These are phyloP conservation scores for Sebastiscus tertius DNA, from an alignment of 2,797 vertebrate genomes.

Conservation along the genomic window DNA sequence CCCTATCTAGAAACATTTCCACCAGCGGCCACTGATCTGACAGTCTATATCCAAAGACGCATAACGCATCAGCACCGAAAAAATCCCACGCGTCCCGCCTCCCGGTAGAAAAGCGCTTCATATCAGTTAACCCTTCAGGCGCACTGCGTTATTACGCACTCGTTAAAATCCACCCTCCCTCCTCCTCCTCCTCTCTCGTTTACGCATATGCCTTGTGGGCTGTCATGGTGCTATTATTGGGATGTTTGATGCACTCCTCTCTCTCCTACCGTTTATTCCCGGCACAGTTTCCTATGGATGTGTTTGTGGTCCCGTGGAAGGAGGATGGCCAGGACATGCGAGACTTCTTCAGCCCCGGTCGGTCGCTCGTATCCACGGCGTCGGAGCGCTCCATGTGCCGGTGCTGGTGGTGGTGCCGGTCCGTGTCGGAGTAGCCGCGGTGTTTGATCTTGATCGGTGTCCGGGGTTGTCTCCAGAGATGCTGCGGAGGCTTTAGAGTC, in stretches of 20 bases:
- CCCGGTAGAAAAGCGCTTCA: slow-evolving; percentile 72
- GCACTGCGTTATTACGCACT: slow-evolving; percentile 71
- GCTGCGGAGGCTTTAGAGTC: slow-evolving; percentile 91
- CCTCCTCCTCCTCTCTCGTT: slow-evolving; percentile 33
- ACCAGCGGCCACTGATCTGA: slow-evolving; percentile 53
- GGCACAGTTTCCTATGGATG: slow-evolving; percentile 84
- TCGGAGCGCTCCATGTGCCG: slow-evolving; percentile 94
- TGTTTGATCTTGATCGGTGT: slow-evolving; percentile 96
- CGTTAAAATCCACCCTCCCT: slow-evolving; percentile 54
- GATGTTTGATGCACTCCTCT: slow-evolving; percentile 42
- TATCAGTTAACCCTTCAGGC: slow-evolving; percentile 79
- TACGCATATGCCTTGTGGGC: slow-evolving; percentile 72
- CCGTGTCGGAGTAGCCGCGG: slow-evolving; percentile 94
- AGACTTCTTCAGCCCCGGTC: slow-evolving; percentile 91
- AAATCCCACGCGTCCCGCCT: slow-evolving; percentile 81
- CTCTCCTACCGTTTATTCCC: slow-evolving; percentile 87
- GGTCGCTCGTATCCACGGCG: slow-evolving; percentile 93
- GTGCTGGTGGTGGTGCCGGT: slow-evolving; percentile 88
- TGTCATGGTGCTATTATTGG: slow-evolving; percentile 66
- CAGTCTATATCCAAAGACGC: slow-evolving; percentile 77
- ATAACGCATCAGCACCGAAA: slow-evolving; percentile 73
- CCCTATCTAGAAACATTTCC: no score
- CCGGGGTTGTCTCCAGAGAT: slow-evolving; percentile 95
- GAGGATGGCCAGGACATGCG: slow-evolving; percentile 98
- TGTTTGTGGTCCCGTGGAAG: slow-evolving; percentile 90